These are phyloP conservation scores for Allacma fusca DNA, from an alignment of 2,888 invertebrate species.

Conservation along the genomic window DNA sequence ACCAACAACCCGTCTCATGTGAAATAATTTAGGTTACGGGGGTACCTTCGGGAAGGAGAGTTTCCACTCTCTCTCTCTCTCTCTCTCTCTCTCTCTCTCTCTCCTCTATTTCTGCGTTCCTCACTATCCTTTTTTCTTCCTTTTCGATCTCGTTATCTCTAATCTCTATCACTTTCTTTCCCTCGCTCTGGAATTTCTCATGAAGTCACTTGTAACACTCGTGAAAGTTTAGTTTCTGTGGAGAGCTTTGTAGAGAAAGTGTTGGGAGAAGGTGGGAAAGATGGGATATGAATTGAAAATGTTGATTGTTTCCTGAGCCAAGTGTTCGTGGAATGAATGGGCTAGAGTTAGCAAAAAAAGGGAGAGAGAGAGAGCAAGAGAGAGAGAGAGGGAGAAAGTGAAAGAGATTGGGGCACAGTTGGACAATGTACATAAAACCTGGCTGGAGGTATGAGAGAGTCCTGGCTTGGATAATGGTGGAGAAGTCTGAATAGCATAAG, in stretches of 20 bases:
- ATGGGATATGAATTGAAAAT: conserved; percentile 16
- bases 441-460: background rate
- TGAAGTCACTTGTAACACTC: background rate
- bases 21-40: too few species aligned
- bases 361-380: background rate
- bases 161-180: conserved; percentile 48
- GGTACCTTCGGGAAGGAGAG: too few species aligned
- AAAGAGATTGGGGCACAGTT: background rate
- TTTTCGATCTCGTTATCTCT: conserved; percentile 48
- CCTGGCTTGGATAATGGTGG: too few species aligned
- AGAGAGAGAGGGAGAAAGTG: background rate
- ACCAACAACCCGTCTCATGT: too few species aligned
- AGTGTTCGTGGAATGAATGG: conserved; percentile 4
- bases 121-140: conserved; percentile 42
- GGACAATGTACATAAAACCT: background rate
- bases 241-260: background rate
- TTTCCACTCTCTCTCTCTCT: conserved; percentile 31
- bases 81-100: conserved; percentile 36
- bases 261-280: background rate
- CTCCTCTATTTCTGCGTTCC: conserved; percentile 42
- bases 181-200: conserved; percentile 24
- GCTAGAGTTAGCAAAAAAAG: background rate
- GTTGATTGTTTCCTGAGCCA: conserved; percentile 1
- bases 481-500: background rate
- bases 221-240: background rate